phyloP scores from a whole-genome alignment of 2,797 vertebrate species.

The Balearica regulorum region DNA sequence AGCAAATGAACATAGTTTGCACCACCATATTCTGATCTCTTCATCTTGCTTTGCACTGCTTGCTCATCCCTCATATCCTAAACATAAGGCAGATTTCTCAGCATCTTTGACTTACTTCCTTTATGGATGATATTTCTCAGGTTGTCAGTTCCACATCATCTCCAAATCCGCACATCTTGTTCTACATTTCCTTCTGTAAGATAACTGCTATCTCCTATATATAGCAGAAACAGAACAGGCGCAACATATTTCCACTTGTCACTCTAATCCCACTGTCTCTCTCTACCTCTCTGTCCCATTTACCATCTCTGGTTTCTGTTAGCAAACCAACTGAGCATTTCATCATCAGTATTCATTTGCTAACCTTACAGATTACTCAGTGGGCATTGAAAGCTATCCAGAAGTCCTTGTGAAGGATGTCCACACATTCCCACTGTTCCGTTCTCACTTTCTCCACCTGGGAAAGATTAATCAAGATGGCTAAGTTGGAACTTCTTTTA shows the following conservation, averaged over 20 bases:
- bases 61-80: neutral
- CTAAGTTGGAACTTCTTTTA: neutral
- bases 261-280: conserved; percentile 24
- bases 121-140: conserved; percentile 32
- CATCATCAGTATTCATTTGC: neutral
- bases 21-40: neutral
- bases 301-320: conserved; percentile 19
- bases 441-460: neutral
- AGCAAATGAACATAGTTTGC: neutral
- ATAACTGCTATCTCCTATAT: conserved; percentile 41
- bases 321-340: neutral
- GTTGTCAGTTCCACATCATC: conserved; percentile 58
- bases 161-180: conserved; percentile 52
- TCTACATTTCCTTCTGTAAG: conserved; percentile 57
- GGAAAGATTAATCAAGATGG: neutral
- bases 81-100: conserved; percentile 42
- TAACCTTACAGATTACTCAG: neutral
- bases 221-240: conserved; percentile 44
- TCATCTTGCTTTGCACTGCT: neutral
- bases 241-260: conserved; percentile 53
- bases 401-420: neutral
- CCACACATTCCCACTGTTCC: neutral
- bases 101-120: neutral
- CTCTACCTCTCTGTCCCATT: conserved; percentile 8
- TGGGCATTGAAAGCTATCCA: neutral